These are phyloP conservation scores for Petrophora chlorosata DNA, from an alignment of 2,888 invertebrate genomes.

Conservation along the genomic window DNA sequence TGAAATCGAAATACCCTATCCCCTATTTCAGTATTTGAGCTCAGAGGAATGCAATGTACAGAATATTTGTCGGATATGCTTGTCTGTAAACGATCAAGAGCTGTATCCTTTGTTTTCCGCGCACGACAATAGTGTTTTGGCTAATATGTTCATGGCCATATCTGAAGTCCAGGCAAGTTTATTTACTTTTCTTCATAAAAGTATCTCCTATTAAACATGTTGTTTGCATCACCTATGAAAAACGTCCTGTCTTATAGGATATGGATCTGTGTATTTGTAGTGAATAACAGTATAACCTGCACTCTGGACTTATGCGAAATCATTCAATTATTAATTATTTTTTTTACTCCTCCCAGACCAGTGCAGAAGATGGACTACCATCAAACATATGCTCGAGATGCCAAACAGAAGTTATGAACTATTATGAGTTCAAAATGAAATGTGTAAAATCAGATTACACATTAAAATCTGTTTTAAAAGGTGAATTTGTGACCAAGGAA, in stretches of 20 bases:
- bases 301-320: no score
- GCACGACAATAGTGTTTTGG: slow-evolving; percentile 52
- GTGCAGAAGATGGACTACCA: slow-evolving; percentile 51
- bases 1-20: slow-evolving; percentile 52
- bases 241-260: no score
- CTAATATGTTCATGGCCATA: slow-evolving; percentile 62
- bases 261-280: no score
- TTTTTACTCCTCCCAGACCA: slow-evolving; percentile 2
- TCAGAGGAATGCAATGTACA: slow-evolving; percentile 47
- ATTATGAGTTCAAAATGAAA: slow-evolving; percentile 70
- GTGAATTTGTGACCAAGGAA: slow-evolving; percentile 43
- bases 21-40: slow-evolving; percentile 46
- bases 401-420: slow-evolving; percentile 54
- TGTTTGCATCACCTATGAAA: no score
- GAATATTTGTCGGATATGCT: slow-evolving; percentile 77
- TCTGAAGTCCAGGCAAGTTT: slow-evolving; percentile 62
- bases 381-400: slow-evolving; percentile 58
- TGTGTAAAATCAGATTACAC: slow-evolving; percentile 65
- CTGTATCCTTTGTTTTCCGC: slow-evolving; percentile 60
- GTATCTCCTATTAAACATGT: no score
- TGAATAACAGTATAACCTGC: no score
- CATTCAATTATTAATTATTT: neutral
- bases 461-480: slow-evolving; percentile 55
- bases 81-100: slow-evolving; percentile 52
- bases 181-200: neutral